Evolutionary conservation across 2,888 invertebrate genomes (phyloP).

Genomic region (Eilema sororculum): DNA sequence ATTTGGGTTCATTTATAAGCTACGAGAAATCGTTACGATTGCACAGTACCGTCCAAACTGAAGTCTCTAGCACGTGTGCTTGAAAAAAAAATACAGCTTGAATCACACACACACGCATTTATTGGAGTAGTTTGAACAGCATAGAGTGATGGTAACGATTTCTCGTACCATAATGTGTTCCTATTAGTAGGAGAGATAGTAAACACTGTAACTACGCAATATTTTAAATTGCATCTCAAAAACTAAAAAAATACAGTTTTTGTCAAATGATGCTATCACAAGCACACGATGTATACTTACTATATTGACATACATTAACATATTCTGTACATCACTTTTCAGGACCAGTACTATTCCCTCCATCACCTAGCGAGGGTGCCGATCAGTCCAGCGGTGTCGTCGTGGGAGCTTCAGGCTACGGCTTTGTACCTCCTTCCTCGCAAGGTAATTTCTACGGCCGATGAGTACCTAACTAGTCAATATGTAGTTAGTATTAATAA

Average conservation of each 20-base stretch:
- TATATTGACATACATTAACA: not conserved
- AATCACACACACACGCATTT: no score
- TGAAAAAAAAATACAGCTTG: no score
- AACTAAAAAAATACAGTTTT: no score
- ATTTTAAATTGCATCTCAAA: not conserved
- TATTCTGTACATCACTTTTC: slow-evolving; percentile 56
- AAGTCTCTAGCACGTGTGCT: no score
- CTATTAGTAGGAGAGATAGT: not conserved
- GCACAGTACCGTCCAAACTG: no score
- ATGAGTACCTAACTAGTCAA: slow-evolving; percentile 70
- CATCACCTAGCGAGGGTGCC: slow-evolving; percentile 89
- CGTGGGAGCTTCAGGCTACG: slow-evolving; percentile 94
- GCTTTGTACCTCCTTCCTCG: slow-evolving; percentile 92
- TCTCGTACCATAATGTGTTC: no score
- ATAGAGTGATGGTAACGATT: no score
- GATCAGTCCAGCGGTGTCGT: slow-evolving; percentile 93
- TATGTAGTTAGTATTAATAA: slow-evolving; percentile 75
- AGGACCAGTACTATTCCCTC: slow-evolving; percentile 94
- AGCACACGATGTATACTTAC: not conserved
- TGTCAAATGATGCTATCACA: no score
- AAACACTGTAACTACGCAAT: not conserved
- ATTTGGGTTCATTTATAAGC: not conserved
- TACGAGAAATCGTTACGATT: no score
- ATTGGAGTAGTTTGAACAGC: no score
- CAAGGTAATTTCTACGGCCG: slow-evolving; percentile 87